phyloP scores from a whole-genome alignment of 2,888 invertebrate species.

The Branchellion lobata region DNA sequence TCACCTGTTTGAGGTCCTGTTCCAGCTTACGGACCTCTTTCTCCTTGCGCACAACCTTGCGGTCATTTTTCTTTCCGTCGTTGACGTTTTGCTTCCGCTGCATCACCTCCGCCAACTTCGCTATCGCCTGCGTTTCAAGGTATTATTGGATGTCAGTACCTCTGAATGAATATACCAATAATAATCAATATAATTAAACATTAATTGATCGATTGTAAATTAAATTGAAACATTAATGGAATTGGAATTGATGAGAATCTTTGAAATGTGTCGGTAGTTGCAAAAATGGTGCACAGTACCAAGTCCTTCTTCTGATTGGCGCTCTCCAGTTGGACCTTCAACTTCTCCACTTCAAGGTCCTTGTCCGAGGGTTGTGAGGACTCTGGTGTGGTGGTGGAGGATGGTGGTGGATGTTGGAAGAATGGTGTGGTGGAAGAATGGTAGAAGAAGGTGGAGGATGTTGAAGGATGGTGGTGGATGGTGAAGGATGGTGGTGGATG shows the following conservation, averaged over 20 bases:
- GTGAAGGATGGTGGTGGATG: too few species aligned
- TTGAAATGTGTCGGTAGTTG: too few species aligned
- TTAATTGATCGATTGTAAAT: neutral
- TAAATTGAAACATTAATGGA: too few species aligned
- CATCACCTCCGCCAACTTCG: slow-evolving; percentile 95
- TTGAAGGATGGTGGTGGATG: too few species aligned
- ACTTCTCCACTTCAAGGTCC: slow-evolving; percentile 51
- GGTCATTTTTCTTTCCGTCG: slow-evolving; percentile 64
- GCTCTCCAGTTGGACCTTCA: slow-evolving; percentile 57
- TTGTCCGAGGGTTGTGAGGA: slow-evolving; percentile 16
- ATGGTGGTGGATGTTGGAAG: too few species aligned
- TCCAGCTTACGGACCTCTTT: slow-evolving; percentile 52
- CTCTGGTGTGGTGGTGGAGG: neutral
- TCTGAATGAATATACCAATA: too few species aligned
- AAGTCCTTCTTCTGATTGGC: slow-evolving; percentile 61
- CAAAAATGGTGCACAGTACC: too few species aligned
- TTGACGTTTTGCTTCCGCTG: slow-evolving; percentile 76
- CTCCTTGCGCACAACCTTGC: slow-evolving; percentile 75
- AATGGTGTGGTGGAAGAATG: too few species aligned
- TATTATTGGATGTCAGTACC: too few species aligned
- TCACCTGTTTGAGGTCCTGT: slow-evolving; percentile 51
- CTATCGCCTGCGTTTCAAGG: slow-evolving; percentile 78
- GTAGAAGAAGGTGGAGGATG: too few species aligned
- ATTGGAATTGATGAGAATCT: too few species aligned
- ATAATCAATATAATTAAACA: neutral